phyloP scores from a whole-genome alignment of 2,888 invertebrate genomes.

The Volucella inanis region DNA sequence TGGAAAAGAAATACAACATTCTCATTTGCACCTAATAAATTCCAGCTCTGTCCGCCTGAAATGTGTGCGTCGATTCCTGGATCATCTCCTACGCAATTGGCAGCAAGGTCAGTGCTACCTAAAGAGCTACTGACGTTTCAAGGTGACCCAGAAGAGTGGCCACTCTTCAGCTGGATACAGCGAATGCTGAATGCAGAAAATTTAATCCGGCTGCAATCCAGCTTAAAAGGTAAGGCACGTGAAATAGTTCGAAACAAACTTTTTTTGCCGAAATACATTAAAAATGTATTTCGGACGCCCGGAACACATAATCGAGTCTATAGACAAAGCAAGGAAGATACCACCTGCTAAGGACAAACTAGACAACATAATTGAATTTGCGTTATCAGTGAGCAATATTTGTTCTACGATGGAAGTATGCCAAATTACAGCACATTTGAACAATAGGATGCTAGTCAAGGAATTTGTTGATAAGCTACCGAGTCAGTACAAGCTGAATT shows the following conservation, averaged over 20 bases:
- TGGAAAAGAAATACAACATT: slow-evolving; percentile 36
- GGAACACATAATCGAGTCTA: slow-evolving; percentile 34
- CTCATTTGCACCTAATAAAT: not conserved
- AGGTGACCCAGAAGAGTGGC: too few relatives aligned
- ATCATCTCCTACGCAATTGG: not conserved
- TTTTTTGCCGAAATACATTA: slow-evolving; percentile 25
- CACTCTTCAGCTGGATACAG: slow-evolving; percentile 8
- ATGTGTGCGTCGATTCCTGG: not conserved
- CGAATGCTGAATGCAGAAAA: slow-evolving; percentile 48
- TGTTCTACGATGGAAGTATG: slow-evolving; percentile 30
- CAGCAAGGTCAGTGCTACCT: slow-evolving; percentile 22
- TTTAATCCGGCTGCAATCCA: slow-evolving; percentile 24
- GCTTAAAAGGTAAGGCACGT: slow-evolving; percentile 25
- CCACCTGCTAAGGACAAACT: slow-evolving; percentile 28
- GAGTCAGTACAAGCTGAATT: slow-evolving; percentile 29
- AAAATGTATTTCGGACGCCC: slow-evolving; percentile 46
- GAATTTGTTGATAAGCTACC: slow-evolving; percentile 43
- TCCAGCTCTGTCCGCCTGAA: not conserved
- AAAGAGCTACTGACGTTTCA: slow-evolving; percentile 9
- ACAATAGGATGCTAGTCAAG: slow-evolving; percentile 33
- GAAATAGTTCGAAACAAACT: slow-evolving; percentile 35
- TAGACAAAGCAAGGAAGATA: slow-evolving; percentile 16
- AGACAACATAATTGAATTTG: slow-evolving; percentile 32
- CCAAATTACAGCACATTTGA: slow-evolving; percentile 3
- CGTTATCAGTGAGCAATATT: slow-evolving; percentile 25